phyloP scores from a whole-genome alignment of 2,888 invertebrate genomes.

The Scaptomyza parva region DNA sequence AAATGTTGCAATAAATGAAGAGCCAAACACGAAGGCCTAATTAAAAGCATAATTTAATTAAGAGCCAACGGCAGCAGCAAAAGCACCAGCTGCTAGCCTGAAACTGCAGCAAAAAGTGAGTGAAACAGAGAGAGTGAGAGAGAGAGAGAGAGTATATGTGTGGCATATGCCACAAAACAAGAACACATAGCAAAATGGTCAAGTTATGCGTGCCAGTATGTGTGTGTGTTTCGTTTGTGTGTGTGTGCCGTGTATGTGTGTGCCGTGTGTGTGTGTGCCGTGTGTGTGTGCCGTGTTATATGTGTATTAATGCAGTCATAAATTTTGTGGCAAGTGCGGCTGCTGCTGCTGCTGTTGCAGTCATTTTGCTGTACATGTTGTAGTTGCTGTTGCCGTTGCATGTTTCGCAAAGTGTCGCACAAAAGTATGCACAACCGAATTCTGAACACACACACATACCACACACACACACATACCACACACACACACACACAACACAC shows the following conservation, averaged over 20 bases:
- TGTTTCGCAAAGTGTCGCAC: constrained; percentile 59
- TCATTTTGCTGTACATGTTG: constrained; percentile 34
- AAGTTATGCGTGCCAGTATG: constrained; percentile 18
- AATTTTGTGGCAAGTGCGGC: constrained; percentile 72
- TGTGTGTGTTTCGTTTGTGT: constrained; percentile 25
- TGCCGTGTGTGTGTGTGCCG: constrained; percentile 30
- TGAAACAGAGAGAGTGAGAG: constrained; percentile 3
- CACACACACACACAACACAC: background rate
- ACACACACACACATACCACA: background rate
- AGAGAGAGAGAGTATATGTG: constrained; percentile 15
- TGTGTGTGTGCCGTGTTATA: constrained; percentile 32
- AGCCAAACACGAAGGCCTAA: constrained; percentile 63
- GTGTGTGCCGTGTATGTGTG: constrained; percentile 31
- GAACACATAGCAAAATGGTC: constrained; percentile 48
- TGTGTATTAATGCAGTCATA: constrained; percentile 71
- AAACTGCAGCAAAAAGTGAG: constrained; percentile 17
- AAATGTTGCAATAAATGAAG: constrained; percentile 50
- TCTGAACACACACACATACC: constrained; percentile 34
- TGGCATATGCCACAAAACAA: constrained; percentile 73
- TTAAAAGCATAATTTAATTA: constrained; percentile 78
- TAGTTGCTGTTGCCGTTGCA: constrained; percentile 46
- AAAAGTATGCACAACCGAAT: constrained; percentile 53
- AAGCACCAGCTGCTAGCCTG: constrained; percentile 45
- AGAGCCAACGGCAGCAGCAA: constrained; percentile 58
- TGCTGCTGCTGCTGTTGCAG: constrained; percentile 47